Evolutionary conservation across 2,797 vertebrate species (phyloP).

Genomic region (Hozukius guyotensis): DNA sequence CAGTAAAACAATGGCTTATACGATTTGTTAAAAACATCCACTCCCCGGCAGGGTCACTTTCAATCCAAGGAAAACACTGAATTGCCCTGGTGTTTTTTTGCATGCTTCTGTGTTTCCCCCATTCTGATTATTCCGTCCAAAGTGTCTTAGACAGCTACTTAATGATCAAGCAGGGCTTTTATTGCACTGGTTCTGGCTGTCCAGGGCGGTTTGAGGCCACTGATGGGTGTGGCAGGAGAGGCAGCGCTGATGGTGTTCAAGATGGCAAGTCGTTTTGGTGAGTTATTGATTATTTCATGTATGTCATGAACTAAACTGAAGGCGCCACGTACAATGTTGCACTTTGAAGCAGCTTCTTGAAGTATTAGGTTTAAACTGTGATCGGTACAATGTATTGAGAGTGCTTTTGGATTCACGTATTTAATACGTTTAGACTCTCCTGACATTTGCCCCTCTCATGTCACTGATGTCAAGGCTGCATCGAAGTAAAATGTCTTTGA

Average conservation of each 20-base stretch:
- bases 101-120: background rate
- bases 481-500: background rate
- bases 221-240: background rate
- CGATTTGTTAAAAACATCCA: too few species aligned
- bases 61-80: too few species aligned
- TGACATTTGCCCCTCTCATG: background rate
- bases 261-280: background rate
- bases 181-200: background rate
- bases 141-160: background rate
- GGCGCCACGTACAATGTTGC: background rate
- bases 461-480: background rate
- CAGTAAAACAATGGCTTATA: too few species aligned
- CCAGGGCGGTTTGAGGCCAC: background rate
- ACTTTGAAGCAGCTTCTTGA: background rate
- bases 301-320: background rate
- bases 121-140: background rate
- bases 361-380: background rate
- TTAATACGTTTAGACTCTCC: background rate
- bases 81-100: too few species aligned
- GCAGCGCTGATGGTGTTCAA: background rate
- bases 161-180: background rate
- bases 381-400: background rate
- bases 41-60: too few species aligned
- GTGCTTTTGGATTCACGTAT: background rate
- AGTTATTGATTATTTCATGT: background rate